Evolutionary conservation across 2,888 invertebrate genomes (phyloP).

Genomic region (Leucania comma): DNA sequence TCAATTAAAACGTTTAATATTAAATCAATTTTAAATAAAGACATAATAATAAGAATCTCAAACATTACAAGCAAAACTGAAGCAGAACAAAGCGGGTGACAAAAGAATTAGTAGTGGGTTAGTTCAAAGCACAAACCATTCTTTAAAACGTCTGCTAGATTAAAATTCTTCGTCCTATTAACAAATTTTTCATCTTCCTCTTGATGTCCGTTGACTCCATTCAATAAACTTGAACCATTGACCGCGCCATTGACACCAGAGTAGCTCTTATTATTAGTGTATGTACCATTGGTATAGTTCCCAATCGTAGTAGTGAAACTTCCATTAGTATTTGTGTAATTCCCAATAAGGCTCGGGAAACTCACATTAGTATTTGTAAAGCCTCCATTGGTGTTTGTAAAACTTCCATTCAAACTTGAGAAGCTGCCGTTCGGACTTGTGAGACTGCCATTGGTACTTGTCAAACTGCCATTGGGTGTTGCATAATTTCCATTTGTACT

Average conservation of each 20-base stretch:
- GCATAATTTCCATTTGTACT: slow-evolving; percentile 54
- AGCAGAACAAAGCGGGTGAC: slow-evolving; percentile 61
- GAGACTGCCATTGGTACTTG: slow-evolving; percentile 55
- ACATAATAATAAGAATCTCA: slow-evolving; percentile 20
- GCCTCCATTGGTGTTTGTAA: slow-evolving; percentile 42
- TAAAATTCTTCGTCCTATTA: slow-evolving; percentile 72
- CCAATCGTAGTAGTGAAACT: slow-evolving; percentile 66
- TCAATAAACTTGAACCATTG: slow-evolving; percentile 59
- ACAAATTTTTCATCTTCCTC: slow-evolving; percentile 74
- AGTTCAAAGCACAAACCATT: slow-evolving; percentile 87
- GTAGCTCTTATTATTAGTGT: slow-evolving; percentile 65
- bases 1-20: slow-evolving; percentile 7
- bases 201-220: slow-evolving; percentile 72
- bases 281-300: slow-evolving; percentile 70
- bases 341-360: slow-evolving; percentile 55
- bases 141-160: slow-evolving; percentile 80
- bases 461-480: slow-evolving; percentile 53
- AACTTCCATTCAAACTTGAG: slow-evolving; percentile 51
- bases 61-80: slow-evolving; percentile 51
- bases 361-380: slow-evolving; percentile 54
- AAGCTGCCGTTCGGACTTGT: slow-evolving; percentile 49
- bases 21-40: slow-evolving; percentile 3
- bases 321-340: slow-evolving; percentile 64
- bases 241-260: slow-evolving; percentile 57
- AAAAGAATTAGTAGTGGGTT: slow-evolving; percentile 81